Percentiles rank a stretch among this genome's conserved stretches.
These are phyloP conservation scores for Metopia argyrocephala DNA, from an alignment of 2,888 invertebrate genomes.

Conservation along the genomic window DNA sequence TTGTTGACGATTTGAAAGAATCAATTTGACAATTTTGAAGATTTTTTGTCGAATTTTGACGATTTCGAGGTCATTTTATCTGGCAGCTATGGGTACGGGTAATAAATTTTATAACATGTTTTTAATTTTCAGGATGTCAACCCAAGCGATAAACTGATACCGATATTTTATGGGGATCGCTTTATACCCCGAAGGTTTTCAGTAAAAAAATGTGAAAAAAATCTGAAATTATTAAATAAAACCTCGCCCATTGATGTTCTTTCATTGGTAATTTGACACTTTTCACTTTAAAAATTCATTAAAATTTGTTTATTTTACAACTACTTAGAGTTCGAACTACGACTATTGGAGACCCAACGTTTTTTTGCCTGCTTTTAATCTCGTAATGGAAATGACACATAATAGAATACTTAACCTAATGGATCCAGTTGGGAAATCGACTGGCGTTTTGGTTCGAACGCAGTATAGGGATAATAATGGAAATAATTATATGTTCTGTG, in stretches of 20 bases:
- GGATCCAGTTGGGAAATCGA: conserved; percentile 35
- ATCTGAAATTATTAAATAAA: conserved; percentile 65
- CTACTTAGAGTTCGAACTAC: conserved; percentile 14
- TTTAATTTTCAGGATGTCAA: conserved; percentile 37
- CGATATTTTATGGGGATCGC: conserved; percentile 72
- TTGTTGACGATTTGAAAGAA: too few relatives aligned
- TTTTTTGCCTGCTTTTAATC: conserved; percentile 49
- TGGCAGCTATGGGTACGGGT: too few relatives aligned
- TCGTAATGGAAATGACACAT: conserved; percentile 36
- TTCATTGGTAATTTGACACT: conserved; percentile 66
- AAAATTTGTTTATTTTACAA: neutral
- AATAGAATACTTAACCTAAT: conserved; percentile 29
- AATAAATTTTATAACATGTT: neutral
- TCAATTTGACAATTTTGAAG: too few relatives aligned
- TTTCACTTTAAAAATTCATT: too few relatives aligned
- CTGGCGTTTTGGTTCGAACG: neutral
- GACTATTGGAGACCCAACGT: conserved; percentile 43
- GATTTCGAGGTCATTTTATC: too few relatives aligned
- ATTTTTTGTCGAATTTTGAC: too few relatives aligned
- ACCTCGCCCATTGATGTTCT: conserved; percentile 69
- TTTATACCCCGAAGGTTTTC: conserved; percentile 76
- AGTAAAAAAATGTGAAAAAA: conserved; percentile 66
- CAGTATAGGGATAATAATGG: neutral
- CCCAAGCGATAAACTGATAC: conserved; percentile 17
- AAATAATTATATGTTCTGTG: conserved; percentile 59